Conservation (phyloP, 2,888 invertebrate genomes). For the Drosophila nr. fundita region DNA sequence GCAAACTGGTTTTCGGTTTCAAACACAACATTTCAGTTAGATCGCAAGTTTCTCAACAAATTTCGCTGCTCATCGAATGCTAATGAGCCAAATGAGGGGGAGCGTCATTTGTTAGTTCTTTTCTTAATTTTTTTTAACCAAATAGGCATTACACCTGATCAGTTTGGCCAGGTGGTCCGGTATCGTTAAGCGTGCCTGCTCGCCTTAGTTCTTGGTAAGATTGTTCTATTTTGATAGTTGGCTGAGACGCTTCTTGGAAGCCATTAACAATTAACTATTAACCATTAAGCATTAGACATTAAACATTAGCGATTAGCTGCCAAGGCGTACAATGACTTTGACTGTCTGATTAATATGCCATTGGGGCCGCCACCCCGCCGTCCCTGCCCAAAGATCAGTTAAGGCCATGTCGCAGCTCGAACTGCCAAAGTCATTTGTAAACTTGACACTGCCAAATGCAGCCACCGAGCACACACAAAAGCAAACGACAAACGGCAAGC, state of each 20-base stretch:
- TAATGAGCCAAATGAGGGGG: constrained; percentile 55
- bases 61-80: constrained; percentile 59
- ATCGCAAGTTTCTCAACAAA: constrained; percentile 39
- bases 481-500: constrained; percentile 18
- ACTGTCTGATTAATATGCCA: constrained; percentile 67
- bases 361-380: constrained; percentile 2
- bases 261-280: constrained; percentile 54
- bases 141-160: constrained; percentile 56
- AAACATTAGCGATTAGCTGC: constrained; percentile 43
- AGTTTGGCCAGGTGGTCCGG: constrained; percentile 61
- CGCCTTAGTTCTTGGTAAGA: constrained; percentile 63
- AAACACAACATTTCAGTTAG: constrained; percentile 6
- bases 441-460: constrained; percentile 72
- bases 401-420: constrained; percentile 53
- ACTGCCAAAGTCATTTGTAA: constrained; percentile 74
- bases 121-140: constrained; percentile 7
- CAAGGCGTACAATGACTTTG: constrained; percentile 68
- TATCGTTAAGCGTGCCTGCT: constrained; percentile 17
- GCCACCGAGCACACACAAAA: constrained; percentile 50
- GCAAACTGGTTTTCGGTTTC: constrained; percentile 65
- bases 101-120: constrained; percentile 65
- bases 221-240: constrained; percentile 77
- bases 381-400: constrained; percentile 57
- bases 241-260: constrained; percentile 61
- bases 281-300: constrained; percentile 37